phyloP scores from a whole-genome alignment of 1,140 invertebrate species.

The Heliconius melpomene region DNA sequence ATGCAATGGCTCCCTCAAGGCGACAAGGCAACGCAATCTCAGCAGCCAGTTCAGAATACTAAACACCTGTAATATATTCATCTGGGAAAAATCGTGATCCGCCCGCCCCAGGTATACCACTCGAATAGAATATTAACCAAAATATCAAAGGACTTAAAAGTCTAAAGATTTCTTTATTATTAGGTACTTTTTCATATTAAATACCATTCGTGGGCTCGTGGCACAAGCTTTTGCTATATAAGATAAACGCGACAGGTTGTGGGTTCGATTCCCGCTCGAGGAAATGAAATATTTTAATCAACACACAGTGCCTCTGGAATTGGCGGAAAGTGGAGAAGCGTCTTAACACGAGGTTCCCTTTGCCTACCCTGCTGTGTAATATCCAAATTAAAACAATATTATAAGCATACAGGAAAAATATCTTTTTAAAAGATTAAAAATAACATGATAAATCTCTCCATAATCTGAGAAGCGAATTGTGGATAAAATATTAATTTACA shows the following conservation, averaged over 20 bases:
- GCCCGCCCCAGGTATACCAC: conserved; percentile 45
- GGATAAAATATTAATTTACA: conserved; percentile 48
- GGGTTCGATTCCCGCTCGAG: too few species aligned
- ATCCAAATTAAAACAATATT: background rate
- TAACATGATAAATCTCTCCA: background rate
- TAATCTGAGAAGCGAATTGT: background rate
- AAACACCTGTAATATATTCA: conserved; percentile 64
- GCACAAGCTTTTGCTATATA: too few species aligned
- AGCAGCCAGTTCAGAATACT: conserved; percentile 52
- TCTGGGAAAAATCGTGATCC: conserved; percentile 60
- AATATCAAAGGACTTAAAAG: conserved; percentile 19
- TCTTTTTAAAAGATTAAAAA: background rate
- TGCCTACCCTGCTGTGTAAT: too few species aligned
- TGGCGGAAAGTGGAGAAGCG: too few species aligned
- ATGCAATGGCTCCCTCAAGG: conserved; percentile 57
- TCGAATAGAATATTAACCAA: conserved; percentile 39
- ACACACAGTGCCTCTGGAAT: too few species aligned
- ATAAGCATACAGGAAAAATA: background rate
- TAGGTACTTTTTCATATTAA: background rate
- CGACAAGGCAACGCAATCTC: conserved; percentile 73
- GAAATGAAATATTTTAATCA: too few species aligned
- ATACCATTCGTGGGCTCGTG: too few species aligned
- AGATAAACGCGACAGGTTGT: too few species aligned
- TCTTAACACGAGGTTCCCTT: too few species aligned
- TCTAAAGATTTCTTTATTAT: background rate